Evolutionary conservation across 2,113 vertebrate species (phyloP), one percentile per base, ranked within the genome.

Genomic region (Rhombomys opimus): DNA sequence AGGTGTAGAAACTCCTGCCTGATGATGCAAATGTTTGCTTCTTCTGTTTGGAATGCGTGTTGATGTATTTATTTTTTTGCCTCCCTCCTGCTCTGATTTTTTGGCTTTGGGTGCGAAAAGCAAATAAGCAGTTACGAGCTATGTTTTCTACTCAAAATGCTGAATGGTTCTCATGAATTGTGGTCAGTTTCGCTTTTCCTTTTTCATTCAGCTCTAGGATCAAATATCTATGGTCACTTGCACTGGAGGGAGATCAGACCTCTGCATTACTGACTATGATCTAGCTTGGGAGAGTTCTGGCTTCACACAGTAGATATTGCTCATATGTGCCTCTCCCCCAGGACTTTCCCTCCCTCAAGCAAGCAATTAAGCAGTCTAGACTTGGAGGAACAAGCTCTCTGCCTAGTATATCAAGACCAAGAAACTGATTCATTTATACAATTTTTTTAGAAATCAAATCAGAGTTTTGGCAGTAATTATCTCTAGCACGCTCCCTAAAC

Each of bases 311-410:
- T 11, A 81, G 78, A 94, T 93, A 97, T 91, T 95, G 93, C 93
- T 98, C 82, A 87, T 67, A 22, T 76, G 7, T 93, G 54, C 65
- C 94, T 98, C 98, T 96, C 95, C 96, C 96, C 57, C 84, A 96
- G 96, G 98, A 96, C 90, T 97, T 98, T 96, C 76, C 72, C 89
- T 97, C 92, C 97, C 96, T 59, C 46, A 87, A 98, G 97, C 97
- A 98, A 98, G 97, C 98, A 98, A 98, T 98, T 98, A 98, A 98
- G 90, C 76, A 97, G 85, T 96, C 97, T 97, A 96, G 96, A 96
- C 88, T 97, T 97, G 84, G 95, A 97, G 95, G 98, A 98, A 95
- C 96, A 97, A 92, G 94, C 96, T 97, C 88, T 90, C 96, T 96
- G 91, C 96, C 95, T 95, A 52, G 93, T 15, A 50, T 96, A 94